Percentiles rank a stretch among this genome's conserved stretches.
phyloP scores from a whole-genome alignment of 2,113 vertebrate genomes.

The Clarias macrocephalus region DNA sequence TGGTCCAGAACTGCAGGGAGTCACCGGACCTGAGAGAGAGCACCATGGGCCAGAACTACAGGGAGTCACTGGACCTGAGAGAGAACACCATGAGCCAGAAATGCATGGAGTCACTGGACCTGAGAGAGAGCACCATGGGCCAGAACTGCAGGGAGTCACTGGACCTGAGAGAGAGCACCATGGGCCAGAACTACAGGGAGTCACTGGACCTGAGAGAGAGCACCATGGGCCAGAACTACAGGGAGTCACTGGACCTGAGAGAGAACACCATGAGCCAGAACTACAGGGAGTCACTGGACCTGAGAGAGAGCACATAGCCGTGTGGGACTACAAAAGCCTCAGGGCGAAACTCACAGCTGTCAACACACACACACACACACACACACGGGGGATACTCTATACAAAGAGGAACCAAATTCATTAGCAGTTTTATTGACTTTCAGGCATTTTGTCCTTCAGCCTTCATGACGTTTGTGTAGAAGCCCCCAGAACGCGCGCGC shows the following conservation, averaged over 20 bases:
- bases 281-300: constrained; percentile 33
- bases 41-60: not conserved
- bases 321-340: not conserved
- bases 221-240: no score
- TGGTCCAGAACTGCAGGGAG: not conserved
- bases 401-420: not conserved
- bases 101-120: not conserved
- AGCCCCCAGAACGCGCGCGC: not conserved
- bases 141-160: not conserved
- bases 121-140: not conserved
- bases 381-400: not conserved
- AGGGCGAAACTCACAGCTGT: constrained; percentile 32
- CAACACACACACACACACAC: constrained; percentile 11
- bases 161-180: no score
- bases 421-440: not conserved
- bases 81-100: constrained; percentile 17
- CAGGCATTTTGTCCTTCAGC: not conserved
- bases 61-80: constrained; percentile 26
- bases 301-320: constrained; percentile 17
- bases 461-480: not conserved
- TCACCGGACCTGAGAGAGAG: no score
- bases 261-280: no score
- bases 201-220: not conserved
- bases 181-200: not conserved
- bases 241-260: no score